These are phyloP conservation scores for Psittacula echo DNA, from an alignment of 2,797 vertebrate species.

Conservation along the genomic window DNA sequence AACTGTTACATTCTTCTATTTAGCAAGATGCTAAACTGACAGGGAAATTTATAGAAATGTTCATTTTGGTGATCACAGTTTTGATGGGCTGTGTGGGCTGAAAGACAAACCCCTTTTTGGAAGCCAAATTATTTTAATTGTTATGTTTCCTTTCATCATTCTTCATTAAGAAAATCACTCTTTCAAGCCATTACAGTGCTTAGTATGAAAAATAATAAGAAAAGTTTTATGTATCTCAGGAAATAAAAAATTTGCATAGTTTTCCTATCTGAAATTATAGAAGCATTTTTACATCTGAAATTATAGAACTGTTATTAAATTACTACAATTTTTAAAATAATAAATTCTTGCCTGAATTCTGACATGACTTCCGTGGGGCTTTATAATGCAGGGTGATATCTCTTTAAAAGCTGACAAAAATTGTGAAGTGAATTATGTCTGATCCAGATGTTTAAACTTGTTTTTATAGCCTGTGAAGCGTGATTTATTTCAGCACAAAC, in stretches of 20 bases:
- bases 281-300: background rate
- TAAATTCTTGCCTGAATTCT: background rate
- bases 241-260: background rate
- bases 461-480: background rate
- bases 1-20: background rate
- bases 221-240: background rate
- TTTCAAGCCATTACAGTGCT: background rate
- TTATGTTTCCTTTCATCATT: background rate
- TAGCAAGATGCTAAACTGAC: background rate
- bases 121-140: background rate
- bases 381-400: background rate
- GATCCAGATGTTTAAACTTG: background rate
- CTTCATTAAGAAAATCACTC: background rate
- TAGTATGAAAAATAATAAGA: background rate
- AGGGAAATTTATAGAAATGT: background rate
- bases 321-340: background rate
- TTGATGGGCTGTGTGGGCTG: background rate
- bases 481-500: background rate
- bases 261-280: background rate
- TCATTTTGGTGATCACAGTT: background rate
- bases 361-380: background rate
- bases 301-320: background rate
- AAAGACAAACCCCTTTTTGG: background rate
- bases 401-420: background rate
- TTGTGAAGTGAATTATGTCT: background rate